Base-by-base conservation (phyloP, 2,888 invertebrate species). In the Perdita meconis region DNA sequence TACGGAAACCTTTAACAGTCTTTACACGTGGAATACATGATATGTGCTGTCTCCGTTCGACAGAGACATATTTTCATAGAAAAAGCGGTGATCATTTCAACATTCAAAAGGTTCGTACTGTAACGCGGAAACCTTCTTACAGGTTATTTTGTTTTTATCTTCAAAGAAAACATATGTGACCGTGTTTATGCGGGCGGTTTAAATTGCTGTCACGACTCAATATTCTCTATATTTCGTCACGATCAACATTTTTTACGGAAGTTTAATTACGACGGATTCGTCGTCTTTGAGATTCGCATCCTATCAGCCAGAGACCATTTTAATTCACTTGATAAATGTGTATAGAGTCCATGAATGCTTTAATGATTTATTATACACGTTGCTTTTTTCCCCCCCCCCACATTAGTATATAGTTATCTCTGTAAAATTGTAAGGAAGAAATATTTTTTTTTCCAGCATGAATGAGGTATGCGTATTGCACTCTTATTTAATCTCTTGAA, bases 381-480 rank as follows among this genome's bases (percentile, higher is more conserved):
- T 0, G 12, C n/a, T 16, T 55, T 5, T 4, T n/a, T n/a, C n/a
- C n/a, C n/a, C n/a, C n/a, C n/a, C 26, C 10, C 12, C 30, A 55
- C 16, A n/a, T 8, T 13, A n/a, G 13, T 42, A n/a, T 42, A 42
- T n/a, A 16, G n/a, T 3, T 42, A 42, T n/a, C n/a, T 4, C n/a
- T n/a, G n/a, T n/a, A n/a, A n/a, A n/a, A n/a, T n/a, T 42, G 6
- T 2, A 30, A 30, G 30, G 30, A 30, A 30, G 6, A 30, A 30
- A 30, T 30, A 36, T 24, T 40, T 38, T 34, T 8, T 26, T n/a
- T 68, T 78, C 56, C 53, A 77, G 78, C 19, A 67, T 67, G 42
- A 57, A 60, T 38, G 22, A 59, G 47, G 22, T 50, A 59, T 40
- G 57, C 13, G 16, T 5, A 22, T 57, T 59, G 26, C 36, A 66